A percentile compares a stretch with the other conserved stretches of the same genome.
These are phyloP conservation scores for Endotricha flammealis DNA, from an alignment of 2,888 invertebrate species.

Conservation along the genomic window DNA sequence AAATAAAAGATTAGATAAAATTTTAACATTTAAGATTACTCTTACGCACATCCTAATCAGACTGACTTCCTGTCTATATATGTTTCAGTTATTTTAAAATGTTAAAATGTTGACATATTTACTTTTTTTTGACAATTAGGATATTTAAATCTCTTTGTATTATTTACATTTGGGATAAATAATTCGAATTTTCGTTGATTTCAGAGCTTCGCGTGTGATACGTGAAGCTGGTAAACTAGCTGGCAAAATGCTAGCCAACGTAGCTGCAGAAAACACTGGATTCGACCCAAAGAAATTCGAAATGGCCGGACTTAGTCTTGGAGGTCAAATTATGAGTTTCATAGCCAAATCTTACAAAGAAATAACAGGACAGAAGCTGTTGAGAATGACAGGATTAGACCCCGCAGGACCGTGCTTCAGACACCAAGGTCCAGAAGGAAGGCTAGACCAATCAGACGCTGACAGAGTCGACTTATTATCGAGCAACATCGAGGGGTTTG, in stretches of 20 bases:
- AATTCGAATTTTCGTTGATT: no score
- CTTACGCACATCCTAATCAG: no score
- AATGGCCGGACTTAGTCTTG: constrained; percentile 24
- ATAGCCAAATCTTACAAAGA: constrained; percentile 23
- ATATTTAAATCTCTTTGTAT: no score
- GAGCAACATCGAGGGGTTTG: constrained; percentile 27
- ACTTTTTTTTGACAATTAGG: no score
- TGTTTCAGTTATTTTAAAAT: no score
- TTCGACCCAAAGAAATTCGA: constrained; percentile 25
- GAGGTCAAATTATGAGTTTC: constrained; percentile 26
- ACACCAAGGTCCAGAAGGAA: constrained; percentile 22
- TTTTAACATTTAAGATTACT: no score
- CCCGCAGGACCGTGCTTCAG: constrained; percentile 29
- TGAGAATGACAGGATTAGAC: constrained; percentile 24
- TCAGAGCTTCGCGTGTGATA: constrained; percentile 18
- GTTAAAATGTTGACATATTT: no score
- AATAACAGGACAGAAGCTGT: constrained; percentile 25
- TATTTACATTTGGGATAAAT: no score
- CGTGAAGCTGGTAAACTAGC: constrained; percentile 22
- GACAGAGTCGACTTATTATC: constrained; percentile 26
- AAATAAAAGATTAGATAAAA: no score
- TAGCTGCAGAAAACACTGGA: constrained; percentile 16
- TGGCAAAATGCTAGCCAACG: constrained; percentile 24
- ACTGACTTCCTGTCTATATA: no score
- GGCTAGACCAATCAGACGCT: constrained; percentile 27